Base-by-base conservation (phyloP, 2,888 invertebrate genomes). In the Cloeon dipterum region DNA sequence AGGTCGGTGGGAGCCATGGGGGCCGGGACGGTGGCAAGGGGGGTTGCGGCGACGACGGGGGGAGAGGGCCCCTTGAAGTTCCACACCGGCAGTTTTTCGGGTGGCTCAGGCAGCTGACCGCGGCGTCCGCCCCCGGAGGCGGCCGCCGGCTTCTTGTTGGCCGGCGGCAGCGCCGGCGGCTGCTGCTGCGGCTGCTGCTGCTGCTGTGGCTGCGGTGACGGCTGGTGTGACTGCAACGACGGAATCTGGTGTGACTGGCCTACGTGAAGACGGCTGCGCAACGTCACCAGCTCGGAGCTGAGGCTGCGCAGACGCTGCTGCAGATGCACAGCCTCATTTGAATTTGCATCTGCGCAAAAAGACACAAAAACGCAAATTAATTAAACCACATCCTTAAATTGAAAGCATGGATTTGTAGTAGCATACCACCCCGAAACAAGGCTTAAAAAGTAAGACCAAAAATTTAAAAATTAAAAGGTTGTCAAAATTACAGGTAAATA, bases 241-340 rank as follows among this genome's bases (percentile, higher is more conserved):
- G 55, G 50, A n/a, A n/a, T n/a, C n/a, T n/a, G n/a, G n/a, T n/a
- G n/a, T 65, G 68, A 47, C 66, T 36, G 36, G 26, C 47, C 76
- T 50, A 82, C 83, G 63, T 85, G 83, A 53, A 88, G 66, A 46
- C 83, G 73, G 63, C 85, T 86, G 49, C 88, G 69, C 55, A 89
- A 69, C 47, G 86, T 86, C 54, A 86, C 83, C 65, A 89, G 65
- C 65, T 88, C 86, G 47, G 85, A 78, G 63, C 83, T 83, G 46
- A 89, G 68, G 58, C 79, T 86, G 53, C 83, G 76, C 53, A 88
- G 67, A 47, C 85, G 74, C 58, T 86, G 86, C 63, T 88, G 85
- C 53, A 88, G 65, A 57, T 86, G 86, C 50, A 85, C 86, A 47
- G 86, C 86, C 66, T 88, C 88, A 66, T 85, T 86, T 49, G 85